Evolutionary conservation across 2,888 invertebrate species (phyloP).

Genomic region (Candidula unifasciata): DNA sequence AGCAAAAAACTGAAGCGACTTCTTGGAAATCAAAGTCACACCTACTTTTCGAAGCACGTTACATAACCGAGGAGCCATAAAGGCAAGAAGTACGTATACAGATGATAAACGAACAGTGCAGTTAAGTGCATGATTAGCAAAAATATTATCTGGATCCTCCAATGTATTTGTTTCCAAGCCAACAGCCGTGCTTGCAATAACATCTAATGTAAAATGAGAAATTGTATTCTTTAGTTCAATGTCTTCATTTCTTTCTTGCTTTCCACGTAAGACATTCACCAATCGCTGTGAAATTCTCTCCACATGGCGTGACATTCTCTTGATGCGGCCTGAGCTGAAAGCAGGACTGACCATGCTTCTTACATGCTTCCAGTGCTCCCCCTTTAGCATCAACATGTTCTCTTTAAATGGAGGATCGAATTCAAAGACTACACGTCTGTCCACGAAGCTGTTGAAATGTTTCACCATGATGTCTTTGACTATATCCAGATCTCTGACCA

Average conservation of each 20-base stretch:
- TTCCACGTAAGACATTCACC: not conserved
- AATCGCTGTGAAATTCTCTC: slow-evolving; percentile 18
- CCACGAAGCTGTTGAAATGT: slow-evolving; percentile 16
- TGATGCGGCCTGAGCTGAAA: slow-evolving; percentile 62
- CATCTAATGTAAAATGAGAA: slow-evolving; percentile 60
- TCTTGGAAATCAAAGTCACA: not conserved
- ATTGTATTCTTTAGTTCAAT: slow-evolving; percentile 13
- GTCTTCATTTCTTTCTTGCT: slow-evolving; percentile 9
- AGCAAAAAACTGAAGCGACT: not conserved
- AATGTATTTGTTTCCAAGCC: slow-evolving; percentile 60
- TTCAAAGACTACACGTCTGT: not conserved
- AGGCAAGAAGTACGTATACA: not conserved
- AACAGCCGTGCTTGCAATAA: slow-evolving; percentile 63
- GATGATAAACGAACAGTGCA: slow-evolving; percentile 34
- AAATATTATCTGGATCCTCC: slow-evolving; percentile 59
- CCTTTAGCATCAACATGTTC: slow-evolving; percentile 53
- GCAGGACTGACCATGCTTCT: slow-evolving; percentile 61
- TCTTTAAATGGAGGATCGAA: slow-evolving; percentile 23
- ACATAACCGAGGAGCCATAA: not conserved
- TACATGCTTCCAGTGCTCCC: slow-evolving; percentile 61
- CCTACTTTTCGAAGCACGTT: not conserved
- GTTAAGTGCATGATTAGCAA: slow-evolving; percentile 55
- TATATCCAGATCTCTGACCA: slow-evolving; percentile 31
- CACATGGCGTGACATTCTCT: slow-evolving; percentile 52
- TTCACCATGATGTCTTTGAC: slow-evolving; percentile 27